Percentiles rank a stretch among this genome's conserved stretches.
Conservation (phyloP, 2,113 vertebrate genomes). For the Notechis scutatus region DNA sequence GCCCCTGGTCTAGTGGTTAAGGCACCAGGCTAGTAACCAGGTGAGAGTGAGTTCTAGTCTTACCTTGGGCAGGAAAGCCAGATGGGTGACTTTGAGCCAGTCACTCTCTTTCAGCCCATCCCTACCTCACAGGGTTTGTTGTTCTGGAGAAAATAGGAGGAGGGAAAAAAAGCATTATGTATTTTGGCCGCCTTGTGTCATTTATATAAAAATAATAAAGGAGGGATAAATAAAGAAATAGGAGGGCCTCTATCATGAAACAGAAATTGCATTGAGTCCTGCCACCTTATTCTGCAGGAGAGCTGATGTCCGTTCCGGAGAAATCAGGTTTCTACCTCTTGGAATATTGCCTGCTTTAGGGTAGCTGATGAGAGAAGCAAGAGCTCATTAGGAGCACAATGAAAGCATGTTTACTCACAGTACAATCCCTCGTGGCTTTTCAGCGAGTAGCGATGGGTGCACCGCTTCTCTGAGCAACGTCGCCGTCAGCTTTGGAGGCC, state of each 20-base stretch:
- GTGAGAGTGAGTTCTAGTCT: background rate
- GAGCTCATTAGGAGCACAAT: background rate
- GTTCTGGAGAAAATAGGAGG: background rate
- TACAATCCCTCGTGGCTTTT: background rate
- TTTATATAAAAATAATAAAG: background rate
- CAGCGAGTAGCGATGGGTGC: background rate
- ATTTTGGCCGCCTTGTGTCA: no score
- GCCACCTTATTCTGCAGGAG: background rate
- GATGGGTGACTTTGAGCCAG: background rate
- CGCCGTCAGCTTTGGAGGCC: no score
- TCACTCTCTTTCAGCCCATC: no score
- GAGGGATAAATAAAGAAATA: background rate
- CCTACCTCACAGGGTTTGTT: background rate
- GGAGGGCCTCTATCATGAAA: background rate
- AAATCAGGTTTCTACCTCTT: background rate
- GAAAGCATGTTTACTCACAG: background rate
- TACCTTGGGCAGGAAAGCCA: background rate
- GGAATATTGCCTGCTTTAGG: background rate
- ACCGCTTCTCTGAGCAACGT: accelerated
- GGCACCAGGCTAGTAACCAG: background rate
- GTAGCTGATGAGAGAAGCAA: background rate
- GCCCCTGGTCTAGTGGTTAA: background rate
- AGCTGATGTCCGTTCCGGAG: background rate
- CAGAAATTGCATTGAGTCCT: background rate
- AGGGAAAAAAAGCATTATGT: no score